Conservation (phyloP, 2,888 invertebrate species). For the Campoplex nolae region DNA sequence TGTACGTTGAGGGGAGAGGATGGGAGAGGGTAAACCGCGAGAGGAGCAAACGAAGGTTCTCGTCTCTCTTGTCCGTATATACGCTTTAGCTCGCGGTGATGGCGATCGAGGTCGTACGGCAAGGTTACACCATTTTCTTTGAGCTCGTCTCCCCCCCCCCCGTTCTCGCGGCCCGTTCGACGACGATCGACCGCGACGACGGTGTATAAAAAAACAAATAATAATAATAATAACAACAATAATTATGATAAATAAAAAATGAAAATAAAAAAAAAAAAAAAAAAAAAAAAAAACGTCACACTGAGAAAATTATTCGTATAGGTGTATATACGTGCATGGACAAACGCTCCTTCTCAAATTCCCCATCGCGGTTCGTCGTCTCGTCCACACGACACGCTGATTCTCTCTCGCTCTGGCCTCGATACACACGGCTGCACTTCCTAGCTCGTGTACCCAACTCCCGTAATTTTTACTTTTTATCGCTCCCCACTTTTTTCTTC, state of each 20-base stretch:
- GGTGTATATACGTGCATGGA: background rate
- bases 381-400: conserved; percentile 10
- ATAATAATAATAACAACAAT: too few relatives aligned
- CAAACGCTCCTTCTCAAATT: conserved; percentile 37
- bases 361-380: conserved; percentile 12
- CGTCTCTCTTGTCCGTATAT: conserved; percentile 35
- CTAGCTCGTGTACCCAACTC: conserved; percentile 29
- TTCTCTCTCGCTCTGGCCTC: conserved; percentile 45
- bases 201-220: background rate
- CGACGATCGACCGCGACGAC: conserved; percentile 5
- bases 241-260: background rate
- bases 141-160: conserved; percentile 59
- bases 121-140: conserved; percentile 82
- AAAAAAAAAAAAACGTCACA: background rate
- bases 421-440: conserved; percentile 50
- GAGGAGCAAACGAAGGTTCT: conserved; percentile 58
- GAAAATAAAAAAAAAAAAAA: conserved; percentile 9
- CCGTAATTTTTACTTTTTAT: background rate
- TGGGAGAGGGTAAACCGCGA: conserved; percentile 24
- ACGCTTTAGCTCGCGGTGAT: conserved; percentile 74
- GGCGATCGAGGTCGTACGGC: conserved; percentile 82
- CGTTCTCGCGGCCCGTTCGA: conserved; percentile 4
- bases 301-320: background rate
- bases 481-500: background rate
- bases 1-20: conserved; percentile 7